Conservation (phyloP, 2,113 vertebrate genomes). For the Grammomys dolichurus region DNA sequence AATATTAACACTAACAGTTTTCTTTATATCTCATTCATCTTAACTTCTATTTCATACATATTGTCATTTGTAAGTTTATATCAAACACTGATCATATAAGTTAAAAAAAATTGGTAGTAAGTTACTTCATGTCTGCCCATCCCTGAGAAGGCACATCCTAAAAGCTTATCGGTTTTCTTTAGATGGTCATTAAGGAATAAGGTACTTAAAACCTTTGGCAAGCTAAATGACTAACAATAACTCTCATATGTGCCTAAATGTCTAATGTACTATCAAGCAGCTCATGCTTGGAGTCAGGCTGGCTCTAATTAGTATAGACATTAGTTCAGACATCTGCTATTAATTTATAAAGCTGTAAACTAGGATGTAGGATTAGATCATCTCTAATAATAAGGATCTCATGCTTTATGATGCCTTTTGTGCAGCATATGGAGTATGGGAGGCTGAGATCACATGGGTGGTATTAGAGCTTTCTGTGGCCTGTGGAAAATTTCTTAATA, state of each 20-base stretch:
- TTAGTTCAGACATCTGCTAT: neutral
- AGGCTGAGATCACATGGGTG: neutral
- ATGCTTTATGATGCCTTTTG: neutral
- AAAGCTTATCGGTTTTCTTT: neutral
- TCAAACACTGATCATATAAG: neutral
- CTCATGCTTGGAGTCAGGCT: slow-evolving; percentile 13
- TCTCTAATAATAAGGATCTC: neutral
- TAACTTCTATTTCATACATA: neutral
- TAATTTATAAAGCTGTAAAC: neutral
- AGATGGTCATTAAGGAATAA: neutral
- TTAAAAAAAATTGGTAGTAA: neutral
- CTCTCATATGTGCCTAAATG: neutral
- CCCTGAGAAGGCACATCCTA: neutral
- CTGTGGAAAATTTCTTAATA: neutral
- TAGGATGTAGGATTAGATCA: neutral
- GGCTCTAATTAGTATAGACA: slow-evolving; percentile 11
- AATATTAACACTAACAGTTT: neutral
- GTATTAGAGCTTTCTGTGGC: neutral
- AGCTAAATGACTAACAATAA: neutral
- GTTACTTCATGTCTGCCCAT: neutral
- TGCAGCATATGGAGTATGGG: no score
- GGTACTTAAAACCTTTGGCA: neutral
- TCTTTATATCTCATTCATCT: neutral
- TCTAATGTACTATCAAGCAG: neutral
- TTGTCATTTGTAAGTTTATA: neutral